Conservation (phyloP, 2,113 vertebrate species). For the Plestiodon gilberti region DNA sequence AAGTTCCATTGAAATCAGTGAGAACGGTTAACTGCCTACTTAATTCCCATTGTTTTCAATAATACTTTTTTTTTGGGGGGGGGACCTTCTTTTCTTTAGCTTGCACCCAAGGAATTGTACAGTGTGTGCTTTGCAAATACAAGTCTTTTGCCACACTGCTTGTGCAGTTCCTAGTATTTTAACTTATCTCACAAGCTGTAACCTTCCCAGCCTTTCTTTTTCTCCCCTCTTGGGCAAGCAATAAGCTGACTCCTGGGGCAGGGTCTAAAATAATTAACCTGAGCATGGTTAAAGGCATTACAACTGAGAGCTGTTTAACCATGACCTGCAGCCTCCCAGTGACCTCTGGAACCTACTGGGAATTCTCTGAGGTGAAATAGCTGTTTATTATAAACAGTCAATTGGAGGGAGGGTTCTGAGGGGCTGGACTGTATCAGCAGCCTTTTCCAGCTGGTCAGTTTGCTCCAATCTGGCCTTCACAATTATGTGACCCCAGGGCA, state of each 20-base stretch:
- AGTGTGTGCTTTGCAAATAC: not conserved
- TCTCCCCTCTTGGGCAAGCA: not conserved
- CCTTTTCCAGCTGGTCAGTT: constrained; percentile 8
- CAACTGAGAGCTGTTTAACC: constrained; percentile 19
- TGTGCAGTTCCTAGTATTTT: not conserved
- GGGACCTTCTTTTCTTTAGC: not conserved
- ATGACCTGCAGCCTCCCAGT: constrained; percentile 21
- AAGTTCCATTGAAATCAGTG: not conserved
- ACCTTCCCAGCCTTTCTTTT: not conserved
- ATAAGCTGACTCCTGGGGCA: not conserved
- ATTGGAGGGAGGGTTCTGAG: not conserved
- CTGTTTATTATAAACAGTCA: constrained; percentile 16
- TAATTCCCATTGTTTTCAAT: not conserved
- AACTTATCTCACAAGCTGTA: not conserved
- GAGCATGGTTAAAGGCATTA: constrained; percentile 7
- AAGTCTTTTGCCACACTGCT: not conserved
- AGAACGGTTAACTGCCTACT: too few species aligned
- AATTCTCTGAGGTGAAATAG: not conserved
- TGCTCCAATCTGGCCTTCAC: not conserved
- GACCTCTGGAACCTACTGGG: constrained; percentile 11
- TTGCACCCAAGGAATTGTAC: not conserved
- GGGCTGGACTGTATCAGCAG: not conserved
- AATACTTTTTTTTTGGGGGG: not conserved
- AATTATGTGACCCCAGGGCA: constrained; percentile 10
- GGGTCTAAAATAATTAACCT: constrained; percentile 29